These are phyloP conservation scores for Chionomys nivalis DNA, from an alignment of 2,113 vertebrate species.

Conservation along the genomic window DNA sequence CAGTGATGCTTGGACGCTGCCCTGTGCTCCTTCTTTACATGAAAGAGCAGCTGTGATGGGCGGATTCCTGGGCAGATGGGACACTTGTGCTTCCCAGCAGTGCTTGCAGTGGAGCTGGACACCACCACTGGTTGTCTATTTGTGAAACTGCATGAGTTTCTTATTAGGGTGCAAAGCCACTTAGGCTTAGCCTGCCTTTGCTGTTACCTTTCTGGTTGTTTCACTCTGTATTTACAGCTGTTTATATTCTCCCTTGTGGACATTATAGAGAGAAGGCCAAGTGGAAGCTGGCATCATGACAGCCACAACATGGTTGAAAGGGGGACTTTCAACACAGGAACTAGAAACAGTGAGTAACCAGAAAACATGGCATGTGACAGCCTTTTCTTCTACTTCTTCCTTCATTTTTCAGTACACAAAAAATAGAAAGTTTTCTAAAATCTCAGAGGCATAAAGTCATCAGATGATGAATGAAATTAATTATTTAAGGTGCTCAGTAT, in stretches of 20 bases:
- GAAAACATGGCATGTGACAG: neutral
- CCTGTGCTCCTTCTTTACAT: neutral
- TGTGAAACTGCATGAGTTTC: neutral
- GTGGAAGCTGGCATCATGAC: slow-evolving; percentile 94
- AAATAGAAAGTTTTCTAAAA: neutral
- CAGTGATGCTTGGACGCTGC: neutral
- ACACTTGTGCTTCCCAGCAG: neutral
- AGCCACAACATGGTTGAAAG: slow-evolving; percentile 87
- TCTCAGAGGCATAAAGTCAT: neutral
- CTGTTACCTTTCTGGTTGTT: neutral
- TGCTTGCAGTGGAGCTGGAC: slow-evolving; percentile 34
- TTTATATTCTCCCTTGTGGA: slow-evolving; percentile 49
- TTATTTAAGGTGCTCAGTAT: neutral
- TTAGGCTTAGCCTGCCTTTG: neutral
- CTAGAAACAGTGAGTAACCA: slow-evolving; percentile 86
- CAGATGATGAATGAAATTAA: slow-evolving; percentile 6
- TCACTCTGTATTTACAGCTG: neutral
- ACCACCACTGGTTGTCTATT: neutral
- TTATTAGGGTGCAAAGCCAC: slow-evolving; percentile 5
- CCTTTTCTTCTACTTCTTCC: neutral
- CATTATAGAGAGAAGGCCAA: slow-evolving; percentile 92
- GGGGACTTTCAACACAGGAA: slow-evolving; percentile 66
- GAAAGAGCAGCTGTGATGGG: neutral
- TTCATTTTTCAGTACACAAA: neutral
- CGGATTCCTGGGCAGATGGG: neutral